Base-by-base conservation (phyloP, 2,797 vertebrate genomes). In the Melanotaenia parkinsoni region DNA sequence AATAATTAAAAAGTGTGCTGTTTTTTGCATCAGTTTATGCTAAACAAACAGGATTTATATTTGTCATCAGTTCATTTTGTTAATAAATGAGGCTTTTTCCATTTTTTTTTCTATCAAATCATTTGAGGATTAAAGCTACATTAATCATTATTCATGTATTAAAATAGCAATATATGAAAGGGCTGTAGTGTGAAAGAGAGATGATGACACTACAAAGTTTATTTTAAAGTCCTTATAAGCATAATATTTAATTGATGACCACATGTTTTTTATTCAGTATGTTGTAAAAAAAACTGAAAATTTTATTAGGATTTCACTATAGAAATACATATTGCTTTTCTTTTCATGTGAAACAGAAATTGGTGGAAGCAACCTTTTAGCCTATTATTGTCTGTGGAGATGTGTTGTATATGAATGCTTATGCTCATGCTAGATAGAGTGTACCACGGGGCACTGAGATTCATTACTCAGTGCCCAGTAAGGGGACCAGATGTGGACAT, bases 1-100 rank as follows among this genome's bases (percentile, higher is more conserved):
- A 64, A 70, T 30, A 65, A 62, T 65, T 70, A 72, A 66, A 22
- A 57, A 57, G 20, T 24, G 33, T 18, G 16, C 20, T 33, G 50
- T 61, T 30, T 30, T 73, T 76, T 67, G 37, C 16, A 35, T 13
- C 43, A 24, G 26, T 59, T 56, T 60, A 22, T 3, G 32, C 26
- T 11, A 58, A 70, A 58, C 45, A 33, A 71, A 3, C 33, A 3
- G 1, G 33, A 32, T 16, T 1, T 53, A 1, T 38, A 37, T 47
- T 3, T 59, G 8, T 57, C 3, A 51, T 71, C 28, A 9, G 0
- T 58, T 60, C 10, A 11, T 45, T 65, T 5, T 12, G n/a, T 45
- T 43, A 11, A 43, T 18, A 3, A 30, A 58, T 22, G 24, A 56
- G 1, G 20, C 12, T 30, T 71, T 58, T 33, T 20, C 51, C 37